Percentiles rank a stretch among this genome's conserved stretches.
Conservation (phyloP, 2,113 vertebrate genomes). For the Nycticebus coucang region DNA sequence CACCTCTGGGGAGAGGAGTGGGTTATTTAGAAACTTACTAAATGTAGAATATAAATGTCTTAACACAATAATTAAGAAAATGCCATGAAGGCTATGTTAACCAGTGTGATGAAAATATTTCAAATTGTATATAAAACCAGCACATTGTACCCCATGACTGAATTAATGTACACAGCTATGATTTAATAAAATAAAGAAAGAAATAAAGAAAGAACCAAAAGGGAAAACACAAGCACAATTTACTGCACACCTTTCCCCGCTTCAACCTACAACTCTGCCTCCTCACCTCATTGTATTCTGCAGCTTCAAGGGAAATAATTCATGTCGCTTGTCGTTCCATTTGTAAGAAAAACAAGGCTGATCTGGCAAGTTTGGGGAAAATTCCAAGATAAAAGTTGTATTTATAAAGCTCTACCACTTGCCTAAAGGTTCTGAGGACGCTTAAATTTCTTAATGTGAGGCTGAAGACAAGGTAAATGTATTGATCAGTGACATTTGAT, state of each 20-base stretch:
- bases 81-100: too few species aligned
- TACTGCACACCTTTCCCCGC: background rate
- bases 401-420: background rate
- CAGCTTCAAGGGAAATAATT: background rate
- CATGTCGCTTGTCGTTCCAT: background rate
- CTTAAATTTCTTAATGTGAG: background rate
- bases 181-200: too few species aligned
- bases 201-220: background rate
- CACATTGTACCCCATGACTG: too few species aligned
- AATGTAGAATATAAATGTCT: too few species aligned
- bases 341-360: background rate
- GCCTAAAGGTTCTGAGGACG: background rate
- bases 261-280: background rate
- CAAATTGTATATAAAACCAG: too few species aligned
- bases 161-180: too few species aligned
- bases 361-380: background rate
- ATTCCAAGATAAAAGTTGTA: background rate
- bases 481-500: background rate
- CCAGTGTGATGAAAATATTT: too few species aligned
- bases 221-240: background rate
- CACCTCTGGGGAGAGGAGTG: rapidly evolving
- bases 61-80: too few species aligned
- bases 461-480: background rate
- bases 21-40: background rate
- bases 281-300: background rate